A percentile compares a stretch with the other conserved stretches of the same genome.
These are phyloP conservation scores for Cirrhinus molitorella DNA, from an alignment of 2,797 vertebrate genomes.

Conservation along the genomic window DNA sequence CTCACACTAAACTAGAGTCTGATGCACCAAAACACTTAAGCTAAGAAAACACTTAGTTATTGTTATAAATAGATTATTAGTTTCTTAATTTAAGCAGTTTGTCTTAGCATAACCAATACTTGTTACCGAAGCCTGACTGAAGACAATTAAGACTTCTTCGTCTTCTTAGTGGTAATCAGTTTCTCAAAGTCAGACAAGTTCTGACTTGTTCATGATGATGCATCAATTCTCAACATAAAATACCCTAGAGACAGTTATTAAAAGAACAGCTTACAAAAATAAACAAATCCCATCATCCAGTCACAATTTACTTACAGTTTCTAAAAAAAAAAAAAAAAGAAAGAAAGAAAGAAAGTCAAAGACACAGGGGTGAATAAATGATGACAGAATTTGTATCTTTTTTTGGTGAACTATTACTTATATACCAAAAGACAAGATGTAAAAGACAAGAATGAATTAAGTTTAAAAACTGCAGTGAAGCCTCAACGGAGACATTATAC, in stretches of 20 bases:
- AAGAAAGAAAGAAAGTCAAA: too few species aligned
- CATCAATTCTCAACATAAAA: not conserved
- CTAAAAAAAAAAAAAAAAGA: not conserved
- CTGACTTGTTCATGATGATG: conserved; percentile 4
- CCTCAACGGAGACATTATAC: not conserved
- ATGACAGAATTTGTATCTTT: not conserved
- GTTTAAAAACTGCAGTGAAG: not conserved
- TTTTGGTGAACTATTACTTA: not conserved
- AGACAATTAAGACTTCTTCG: not conserved
- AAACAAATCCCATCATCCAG: not conserved
- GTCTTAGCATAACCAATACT: not conserved
- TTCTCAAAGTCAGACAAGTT: conserved; percentile 2
- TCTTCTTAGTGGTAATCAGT: conserved; percentile 16
- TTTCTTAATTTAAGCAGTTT: not conserved
- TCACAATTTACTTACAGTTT: not conserved
- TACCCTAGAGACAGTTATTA: not conserved
- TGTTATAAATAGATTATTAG: not conserved
- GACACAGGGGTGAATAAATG: not conserved
- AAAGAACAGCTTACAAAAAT: not conserved
- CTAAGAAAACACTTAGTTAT: not conserved
- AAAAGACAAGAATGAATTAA: not conserved
- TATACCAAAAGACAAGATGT: not conserved
- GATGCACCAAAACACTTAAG: not conserved
- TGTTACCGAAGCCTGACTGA: not conserved
- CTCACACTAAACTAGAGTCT: not conserved